Percentiles rank a stretch among this genome's conserved stretches.
Conservation (phyloP, 2,888 invertebrate genomes). For the Andrena chrysosceles region DNA sequence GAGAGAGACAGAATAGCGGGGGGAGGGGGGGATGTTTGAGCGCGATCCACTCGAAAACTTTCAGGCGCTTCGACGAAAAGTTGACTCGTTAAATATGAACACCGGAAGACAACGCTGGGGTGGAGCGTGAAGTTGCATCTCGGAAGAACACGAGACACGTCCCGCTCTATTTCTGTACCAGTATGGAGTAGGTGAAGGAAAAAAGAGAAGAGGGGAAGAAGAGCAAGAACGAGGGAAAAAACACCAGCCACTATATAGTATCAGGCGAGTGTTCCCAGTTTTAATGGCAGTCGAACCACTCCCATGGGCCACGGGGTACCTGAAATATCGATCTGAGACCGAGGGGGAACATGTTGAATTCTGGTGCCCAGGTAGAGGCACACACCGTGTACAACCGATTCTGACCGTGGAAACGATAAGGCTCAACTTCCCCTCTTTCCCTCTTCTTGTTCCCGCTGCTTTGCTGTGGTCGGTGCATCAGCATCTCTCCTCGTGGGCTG, state of each 20-base stretch:
- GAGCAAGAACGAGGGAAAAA: neutral
- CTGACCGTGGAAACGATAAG: conserved; percentile 61
- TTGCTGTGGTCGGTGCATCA: conserved; percentile 46
- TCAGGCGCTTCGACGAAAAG: conserved; percentile 62
- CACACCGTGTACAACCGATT: conserved; percentile 45
- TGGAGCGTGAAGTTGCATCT: conserved; percentile 1
- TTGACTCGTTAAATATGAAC: conserved; percentile 61
- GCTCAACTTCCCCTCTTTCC: conserved; percentile 1
- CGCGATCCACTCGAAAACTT: conserved; percentile 61
- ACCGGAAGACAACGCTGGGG: conserved; percentile 43
- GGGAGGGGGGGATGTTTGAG: conserved; percentile 31
- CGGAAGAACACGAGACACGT: conserved; percentile 20
- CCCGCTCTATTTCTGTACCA: conserved; percentile 29
- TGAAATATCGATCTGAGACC: conserved; percentile 49
- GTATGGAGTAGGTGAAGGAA: too few relatives aligned
- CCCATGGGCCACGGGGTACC: conserved; percentile 29
- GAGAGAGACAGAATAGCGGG: neutral
- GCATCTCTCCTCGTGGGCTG: conserved; percentile 52
- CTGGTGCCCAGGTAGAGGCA: conserved; percentile 47
- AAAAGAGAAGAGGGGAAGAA: neutral
- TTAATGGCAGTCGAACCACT: conserved; percentile 43
- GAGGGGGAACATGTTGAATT: conserved; percentile 38
- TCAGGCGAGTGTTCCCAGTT: conserved; percentile 35
- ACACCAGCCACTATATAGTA: conserved; percentile 18
- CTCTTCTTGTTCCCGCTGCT: neutral